Conservation (phyloP, 2,113 vertebrate genomes). For the Dasyornis broadbenti region DNA sequence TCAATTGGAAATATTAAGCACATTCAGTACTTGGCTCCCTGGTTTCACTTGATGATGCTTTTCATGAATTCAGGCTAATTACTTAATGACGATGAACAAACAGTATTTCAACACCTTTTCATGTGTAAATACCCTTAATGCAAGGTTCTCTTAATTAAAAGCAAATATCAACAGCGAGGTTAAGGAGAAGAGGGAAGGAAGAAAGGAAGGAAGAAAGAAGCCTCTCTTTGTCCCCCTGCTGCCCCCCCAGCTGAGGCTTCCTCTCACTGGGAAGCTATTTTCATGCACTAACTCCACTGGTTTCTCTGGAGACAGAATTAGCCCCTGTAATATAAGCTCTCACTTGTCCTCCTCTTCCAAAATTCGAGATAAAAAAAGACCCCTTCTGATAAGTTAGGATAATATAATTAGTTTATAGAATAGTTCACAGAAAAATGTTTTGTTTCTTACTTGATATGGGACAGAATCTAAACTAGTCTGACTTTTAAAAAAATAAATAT, state of each 20-base stretch:
- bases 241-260: constrained; percentile 18
- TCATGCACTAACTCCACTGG: constrained; percentile 40
- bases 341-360: constrained; percentile 22
- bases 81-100: constrained; percentile 31
- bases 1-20: constrained; percentile 44
- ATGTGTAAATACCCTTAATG: constrained; percentile 64
- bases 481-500: not conserved
- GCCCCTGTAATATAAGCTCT: constrained; percentile 40
- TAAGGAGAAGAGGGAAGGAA: constrained; percentile 16
- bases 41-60: constrained; percentile 54
- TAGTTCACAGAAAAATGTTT: constrained; percentile 41
- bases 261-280: constrained; percentile 55
- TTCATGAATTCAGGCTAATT: constrained; percentile 58
- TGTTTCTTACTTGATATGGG: not conserved
- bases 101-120: constrained; percentile 54
- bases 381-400: not conserved
- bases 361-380: constrained; percentile 5
- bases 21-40: constrained; percentile 1
- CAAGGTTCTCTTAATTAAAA: constrained; percentile 51
- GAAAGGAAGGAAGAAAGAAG: constrained; percentile 33
- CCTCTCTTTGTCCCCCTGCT: constrained; percentile 35
- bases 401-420: constrained; percentile 9
- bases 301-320: constrained; percentile 52
- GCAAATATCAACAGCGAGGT: not conserved
- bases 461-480: not conserved